Base-by-base conservation (phyloP, 2,113 vertebrate species). In the Willisornis vidua region DNA sequence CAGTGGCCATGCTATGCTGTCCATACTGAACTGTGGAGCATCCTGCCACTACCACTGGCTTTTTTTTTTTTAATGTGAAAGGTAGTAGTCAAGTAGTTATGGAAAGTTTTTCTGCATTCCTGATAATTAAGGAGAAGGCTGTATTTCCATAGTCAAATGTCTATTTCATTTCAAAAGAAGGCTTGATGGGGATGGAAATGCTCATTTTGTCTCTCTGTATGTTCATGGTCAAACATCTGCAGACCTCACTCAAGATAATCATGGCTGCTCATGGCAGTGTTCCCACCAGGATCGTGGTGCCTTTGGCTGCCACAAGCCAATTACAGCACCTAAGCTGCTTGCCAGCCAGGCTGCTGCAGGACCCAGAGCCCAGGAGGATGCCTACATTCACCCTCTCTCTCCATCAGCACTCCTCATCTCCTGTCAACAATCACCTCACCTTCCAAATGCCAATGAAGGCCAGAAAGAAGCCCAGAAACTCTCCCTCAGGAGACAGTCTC, bases 21-120 rank as follows among this genome's bases (percentile, higher is more conserved):
- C 63, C 51, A 67, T 1, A 1, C 14, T 0, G 0, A 73, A 29
- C 61, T 2, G 0, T 16, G 41, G 25, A 80, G 72, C n/a, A 39
- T 3, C 14, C 49, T 92, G n/a, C 5, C 48, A 37, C 43, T 18
- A 3, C 10, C 33, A 55, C 2, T 10, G 25, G 8, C 28, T 26
- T 8, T 63, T 80, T 8, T 63, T 80, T 39, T 43, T 49, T 35
- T 74, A 20, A 57, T 72, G 1, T 46, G 19, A 49, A 49, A 48
- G 25, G 28, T 14, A 52, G 37, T n/a, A 66, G 14, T 12, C 28
- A 77, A 62, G 24, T 12, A 87, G n/a, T 37, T 85, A 85, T 9
- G 63, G 51, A 29, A 78, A 43, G 24, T 25, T 52, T 14, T 45
- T 66, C 52, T 62, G 51, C 10, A 12, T 41, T 91, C 45, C 26